These are phyloP conservation scores for Thalassophryne amazonica DNA, from an alignment of 2,797 vertebrate species.

Conservation along the genomic window DNA sequence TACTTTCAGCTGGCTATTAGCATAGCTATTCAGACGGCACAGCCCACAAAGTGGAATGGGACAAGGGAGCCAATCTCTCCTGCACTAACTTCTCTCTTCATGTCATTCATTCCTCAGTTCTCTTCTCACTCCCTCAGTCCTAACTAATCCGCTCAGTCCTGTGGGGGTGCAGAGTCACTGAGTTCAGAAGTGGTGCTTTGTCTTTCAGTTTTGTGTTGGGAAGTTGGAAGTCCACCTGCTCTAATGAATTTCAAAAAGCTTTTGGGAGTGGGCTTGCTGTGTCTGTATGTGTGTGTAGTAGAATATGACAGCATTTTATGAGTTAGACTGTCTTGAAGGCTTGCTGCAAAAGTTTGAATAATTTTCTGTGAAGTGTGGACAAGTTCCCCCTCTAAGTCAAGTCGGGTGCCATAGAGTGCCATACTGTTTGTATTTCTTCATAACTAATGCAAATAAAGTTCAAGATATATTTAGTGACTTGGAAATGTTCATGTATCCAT, in stretches of 20 bases:
- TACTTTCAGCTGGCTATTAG: constrained; percentile 79
- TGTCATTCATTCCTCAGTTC: constrained; percentile 66
- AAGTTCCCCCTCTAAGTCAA: no score
- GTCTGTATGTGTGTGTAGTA: background rate
- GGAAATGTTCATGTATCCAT: no score
- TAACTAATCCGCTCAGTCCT: constrained; percentile 74
- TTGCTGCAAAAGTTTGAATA: constrained; percentile 23
- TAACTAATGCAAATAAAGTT: no score
- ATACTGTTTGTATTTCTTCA: no score
- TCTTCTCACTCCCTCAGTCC: constrained; percentile 62
- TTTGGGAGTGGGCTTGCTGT: constrained; percentile 10
- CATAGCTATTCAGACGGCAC: constrained; percentile 78
- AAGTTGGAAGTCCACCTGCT: constrained; percentile 74
- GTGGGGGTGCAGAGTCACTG: constrained; percentile 58
- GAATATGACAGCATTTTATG: background rate
- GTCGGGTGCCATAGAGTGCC: no score
- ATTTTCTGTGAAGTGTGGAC: constrained; percentile 14
- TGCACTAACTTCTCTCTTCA: constrained; percentile 58
- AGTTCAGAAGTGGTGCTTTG: constrained; percentile 74
- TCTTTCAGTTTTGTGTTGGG: constrained; percentile 66
- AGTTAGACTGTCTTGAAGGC: background rate
- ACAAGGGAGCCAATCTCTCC: constrained; percentile 60
- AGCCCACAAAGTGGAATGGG: constrained; percentile 73
- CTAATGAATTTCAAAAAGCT: constrained; percentile 50
- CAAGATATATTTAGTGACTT: no score